Evolutionary conservation across 2,888 invertebrate genomes (phyloP).

Genomic region (Leptopterna dolabrata): DNA sequence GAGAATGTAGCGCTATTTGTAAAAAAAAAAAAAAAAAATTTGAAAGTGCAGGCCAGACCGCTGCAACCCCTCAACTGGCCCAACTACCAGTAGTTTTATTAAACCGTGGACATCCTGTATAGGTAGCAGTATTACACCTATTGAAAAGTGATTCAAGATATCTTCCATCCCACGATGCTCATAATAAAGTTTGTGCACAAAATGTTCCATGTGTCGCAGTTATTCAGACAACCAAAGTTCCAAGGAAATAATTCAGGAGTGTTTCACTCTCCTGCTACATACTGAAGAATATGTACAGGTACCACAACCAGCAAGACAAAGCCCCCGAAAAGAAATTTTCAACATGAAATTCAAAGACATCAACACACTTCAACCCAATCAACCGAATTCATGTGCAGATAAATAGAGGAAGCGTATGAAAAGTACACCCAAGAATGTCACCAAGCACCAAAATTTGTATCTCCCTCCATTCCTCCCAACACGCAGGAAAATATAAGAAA

Average conservation of each 20-base stretch:
- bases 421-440: neutral
- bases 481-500: neutral
- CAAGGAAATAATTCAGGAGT: neutral
- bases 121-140: no score
- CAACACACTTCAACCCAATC: neutral
- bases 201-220: no score
- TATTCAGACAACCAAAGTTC: no score
- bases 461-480: slow-evolving; percentile 22
- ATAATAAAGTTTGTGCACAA: no score
- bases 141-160: no score
- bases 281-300: neutral
- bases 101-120: no score
- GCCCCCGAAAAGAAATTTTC: neutral
- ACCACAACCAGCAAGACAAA: slow-evolving; percentile 10
- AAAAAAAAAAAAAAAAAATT: no score
- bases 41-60: no score
- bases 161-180: no score
- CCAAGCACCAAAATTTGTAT: slow-evolving; percentile 24
- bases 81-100: no score
- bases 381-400: neutral
- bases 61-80: no score
- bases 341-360: neutral
- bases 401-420: slow-evolving; percentile 3
- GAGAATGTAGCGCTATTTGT: no score
- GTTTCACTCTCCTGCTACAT: neutral